These are phyloP conservation scores for Octopus bimaculoides DNA, from an alignment of 1,140 invertebrate genomes.

Conservation along the genomic window DNA sequence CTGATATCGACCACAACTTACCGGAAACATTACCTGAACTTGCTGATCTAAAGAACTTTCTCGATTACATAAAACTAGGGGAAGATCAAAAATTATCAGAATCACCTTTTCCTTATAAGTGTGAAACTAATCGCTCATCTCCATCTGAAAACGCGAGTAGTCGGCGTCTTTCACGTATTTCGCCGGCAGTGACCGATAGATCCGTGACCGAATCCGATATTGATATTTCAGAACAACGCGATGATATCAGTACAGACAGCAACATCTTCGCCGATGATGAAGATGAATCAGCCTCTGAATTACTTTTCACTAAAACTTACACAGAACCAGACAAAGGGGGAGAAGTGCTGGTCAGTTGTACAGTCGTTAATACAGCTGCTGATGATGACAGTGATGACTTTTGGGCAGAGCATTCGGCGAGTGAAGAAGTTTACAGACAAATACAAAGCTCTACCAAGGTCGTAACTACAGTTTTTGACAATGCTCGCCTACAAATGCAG, in stretches of 20 bases:
- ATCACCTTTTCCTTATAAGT: background rate
- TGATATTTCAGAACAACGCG: constrained; percentile 40
- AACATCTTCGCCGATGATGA: constrained; percentile 46
- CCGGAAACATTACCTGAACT: constrained; percentile 10
- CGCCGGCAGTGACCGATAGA: constrained; percentile 26
- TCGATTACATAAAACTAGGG: background rate
- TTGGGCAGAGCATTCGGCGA: constrained; percentile 26
- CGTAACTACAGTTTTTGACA: constrained; percentile 36
- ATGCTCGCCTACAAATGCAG: constrained; percentile 43
- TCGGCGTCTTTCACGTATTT: constrained; percentile 26
- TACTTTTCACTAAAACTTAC: constrained; percentile 36
- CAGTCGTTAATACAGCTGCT: constrained; percentile 27
- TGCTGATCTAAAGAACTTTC: background rate
- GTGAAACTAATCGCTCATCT: background rate
- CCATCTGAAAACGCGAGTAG: background rate
- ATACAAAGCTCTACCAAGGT: constrained; percentile 33
- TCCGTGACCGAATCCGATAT: constrained; percentile 42
- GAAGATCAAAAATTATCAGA: background rate
- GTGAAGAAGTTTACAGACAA: constrained; percentile 32
- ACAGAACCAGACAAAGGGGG: constrained; percentile 25
- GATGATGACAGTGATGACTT: constrained; percentile 32
- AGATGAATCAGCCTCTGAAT: constrained; percentile 34
- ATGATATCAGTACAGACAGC: constrained; percentile 36
- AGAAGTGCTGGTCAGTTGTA: constrained; percentile 38
- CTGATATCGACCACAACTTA: background rate